Evolutionary conservation across 2,888 invertebrate species (phyloP), one percentile per base, ranked within the genome.

Genomic region (Neoascia interrupta): DNA sequence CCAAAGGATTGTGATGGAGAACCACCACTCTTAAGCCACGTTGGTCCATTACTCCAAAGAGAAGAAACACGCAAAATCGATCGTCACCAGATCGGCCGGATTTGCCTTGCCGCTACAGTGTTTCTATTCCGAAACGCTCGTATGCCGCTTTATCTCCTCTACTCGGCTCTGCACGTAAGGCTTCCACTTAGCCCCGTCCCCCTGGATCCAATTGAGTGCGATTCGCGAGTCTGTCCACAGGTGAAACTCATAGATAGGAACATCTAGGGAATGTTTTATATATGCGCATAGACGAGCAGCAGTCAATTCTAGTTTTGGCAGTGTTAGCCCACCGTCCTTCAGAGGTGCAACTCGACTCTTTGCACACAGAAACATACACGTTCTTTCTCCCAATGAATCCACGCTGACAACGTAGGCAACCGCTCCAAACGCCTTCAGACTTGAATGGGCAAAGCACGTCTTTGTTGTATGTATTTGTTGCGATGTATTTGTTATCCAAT

Each of bases 41-140:
- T 19, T 19, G 49, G 34, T 49, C 34, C 19, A 34, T 34, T 49
- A 19, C 19, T 49, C 49, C 49, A 49, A 4, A 34, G 28, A 3
- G 31, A 28, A n/a, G 31, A 49, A 13, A 34, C 18, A 34, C 19
- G 49, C n/a, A 49, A 6, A 49, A 18, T 19, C 34, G 31, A 31
- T 28, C n/a, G 21, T 23, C 13, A n/a, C n/a, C n/a, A n/a, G n/a
- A n/a, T n/a, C n/a, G n/a, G n/a, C n/a, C n/a, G n/a, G n/a, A n/a
- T n/a, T n/a, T n/a, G n/a, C n/a, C n/a, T n/a, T n/a, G n/a, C n/a
- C n/a, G n/a, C n/a, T n/a, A n/a, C n/a, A n/a, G n/a, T n/a, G n/a
- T n/a, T n/a, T n/a, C 49, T 34, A 49, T 11, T 31, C 34, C 15
- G 34, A 18, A 34, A 49, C 34, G 11, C 34, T 45, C 8, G 45